Base-by-base conservation (phyloP, 2,888 invertebrate species). In the Nasonovia ribisnigri region DNA sequence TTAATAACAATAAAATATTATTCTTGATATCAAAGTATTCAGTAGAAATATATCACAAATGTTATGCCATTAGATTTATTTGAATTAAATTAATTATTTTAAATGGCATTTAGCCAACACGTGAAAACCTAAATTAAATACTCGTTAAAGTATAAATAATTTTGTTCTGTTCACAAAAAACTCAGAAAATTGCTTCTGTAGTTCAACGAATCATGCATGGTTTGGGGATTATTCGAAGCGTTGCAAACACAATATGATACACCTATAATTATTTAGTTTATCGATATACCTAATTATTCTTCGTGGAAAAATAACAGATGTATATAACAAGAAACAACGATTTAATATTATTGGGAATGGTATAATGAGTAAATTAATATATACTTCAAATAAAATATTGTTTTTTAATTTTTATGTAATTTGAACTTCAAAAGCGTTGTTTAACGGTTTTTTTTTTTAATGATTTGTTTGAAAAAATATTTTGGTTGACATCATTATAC, bases 1-100 rank as follows among this genome's bases (percentile, higher is more conserved):
- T n/a, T 16, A 67, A 36, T 67, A 67, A 67, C 36, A 67, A n/a
- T 67, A 36, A 67, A 67, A 67, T 36, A 67, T 67, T 67, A n/a
- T 67, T 67, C n/a, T 67, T n/a, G 6, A 67, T 67, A 36, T 67
- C 36, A 67, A 36, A 67, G 67, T 16, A 20, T 67, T 67, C 16
- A 67, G 67, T 36, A 67, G 5, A 67, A 67, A 67, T 67, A 67
- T 36, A 67, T 67, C n/a, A 67, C 36, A 67, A 67, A 16, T 67
- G 5, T 67, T n/a, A 36, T 16, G 36, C 20, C 20, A 67, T 36
- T 67, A 67, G 36, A 67, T 6, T 67, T 67, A 36, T 67, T 67
- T 67, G n/a, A 67, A 67, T 67, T 67, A 67, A n/a, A 67, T 67
- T 67, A n/a, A 67, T 67, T 67, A 67, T 36, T 67, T 60, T n/a